A percentile compares a stretch with the other conserved stretches of the same genome.
Evolutionary conservation across 2,888 invertebrate genomes (phyloP).

Genomic region (Leistus spinibarbis): DNA sequence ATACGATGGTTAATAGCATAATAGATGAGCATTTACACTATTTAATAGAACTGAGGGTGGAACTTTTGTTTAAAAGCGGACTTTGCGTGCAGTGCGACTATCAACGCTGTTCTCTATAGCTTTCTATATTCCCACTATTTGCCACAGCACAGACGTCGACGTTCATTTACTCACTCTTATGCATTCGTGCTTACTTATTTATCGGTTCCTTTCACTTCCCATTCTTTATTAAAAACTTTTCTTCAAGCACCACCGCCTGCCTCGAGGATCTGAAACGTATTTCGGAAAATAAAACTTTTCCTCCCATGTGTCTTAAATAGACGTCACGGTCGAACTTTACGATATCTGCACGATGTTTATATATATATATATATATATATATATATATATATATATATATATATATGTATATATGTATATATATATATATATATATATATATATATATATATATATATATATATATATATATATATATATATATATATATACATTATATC

Average conservation of each 20-base stretch:
- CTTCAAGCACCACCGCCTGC: slow-evolving; percentile 10
- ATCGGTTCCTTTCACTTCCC: slow-evolving; percentile 20
- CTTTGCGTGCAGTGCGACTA: not conserved
- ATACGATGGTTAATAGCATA: slow-evolving; percentile 31
- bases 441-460: too few species aligned
- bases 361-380: too few species aligned
- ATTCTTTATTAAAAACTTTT: slow-evolving; percentile 36
- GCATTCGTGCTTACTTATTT: slow-evolving; percentile 29
- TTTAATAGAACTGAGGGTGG: slow-evolving; percentile 32
- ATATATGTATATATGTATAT: not conserved
- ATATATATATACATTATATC: too few species aligned
- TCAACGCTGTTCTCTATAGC: not conserved
- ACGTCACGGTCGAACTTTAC: slow-evolving; percentile 24
- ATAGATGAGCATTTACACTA: slow-evolving; percentile 34
- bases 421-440: too few species aligned
- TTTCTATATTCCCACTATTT: not conserved
- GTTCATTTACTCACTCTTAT: slow-evolving; percentile 17
- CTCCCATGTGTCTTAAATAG: slow-evolving; percentile 33
- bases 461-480: too few species aligned
- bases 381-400: not conserved
- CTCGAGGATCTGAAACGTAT: slow-evolving; percentile 17
- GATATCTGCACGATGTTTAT: slow-evolving; percentile 26
- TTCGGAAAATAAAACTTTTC: slow-evolving; percentile 34
- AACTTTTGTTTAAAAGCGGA: slow-evolving; percentile 26
- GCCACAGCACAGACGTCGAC: slow-evolving; percentile 9